phyloP scores from a whole-genome alignment of 2,888 invertebrate species.

The Baccha elongata region DNA sequence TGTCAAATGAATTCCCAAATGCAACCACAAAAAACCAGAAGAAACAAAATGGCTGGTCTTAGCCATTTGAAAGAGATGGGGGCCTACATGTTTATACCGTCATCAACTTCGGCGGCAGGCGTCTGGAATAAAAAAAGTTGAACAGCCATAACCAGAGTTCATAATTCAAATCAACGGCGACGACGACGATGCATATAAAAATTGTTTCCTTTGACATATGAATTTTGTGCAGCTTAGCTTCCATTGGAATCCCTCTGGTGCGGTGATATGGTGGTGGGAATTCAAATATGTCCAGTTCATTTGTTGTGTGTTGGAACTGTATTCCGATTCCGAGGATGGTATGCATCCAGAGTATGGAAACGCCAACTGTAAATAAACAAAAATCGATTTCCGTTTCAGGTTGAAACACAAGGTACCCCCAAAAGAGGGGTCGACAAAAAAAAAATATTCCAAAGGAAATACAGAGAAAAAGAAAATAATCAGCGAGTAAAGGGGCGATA shows the following conservation, averaged over 20 bases:
- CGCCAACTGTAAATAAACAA: conserved; percentile 65
- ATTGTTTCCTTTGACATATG: conserved; percentile 4
- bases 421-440: conserved; percentile 8
- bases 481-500: conserved; percentile 27
- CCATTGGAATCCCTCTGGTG: not conserved
- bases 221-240: not conserved
- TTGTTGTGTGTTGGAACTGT: not conserved
- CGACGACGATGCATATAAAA: conserved; percentile 28
- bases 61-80: conserved; percentile 41
- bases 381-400: conserved; percentile 70
- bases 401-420: conserved; percentile 33
- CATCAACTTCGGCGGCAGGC: not conserved
- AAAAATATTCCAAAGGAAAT: not conserved
- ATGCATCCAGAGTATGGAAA: conserved; percentile 9
- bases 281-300: conserved; percentile 14
- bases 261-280: not conserved
- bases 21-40: not conserved
- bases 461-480: conserved; percentile 60
- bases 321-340: not conserved
- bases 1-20: conserved; percentile 18
- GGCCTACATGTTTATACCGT: conserved; percentile 20
- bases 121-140: conserved; percentile 25
- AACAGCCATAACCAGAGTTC: conserved; percentile 25
- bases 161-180: conserved; percentile 43
- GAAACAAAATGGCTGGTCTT: not conserved